Base-by-base conservation (phyloP, 2,888 invertebrate species). In the Dryadula phaetusa region DNA sequence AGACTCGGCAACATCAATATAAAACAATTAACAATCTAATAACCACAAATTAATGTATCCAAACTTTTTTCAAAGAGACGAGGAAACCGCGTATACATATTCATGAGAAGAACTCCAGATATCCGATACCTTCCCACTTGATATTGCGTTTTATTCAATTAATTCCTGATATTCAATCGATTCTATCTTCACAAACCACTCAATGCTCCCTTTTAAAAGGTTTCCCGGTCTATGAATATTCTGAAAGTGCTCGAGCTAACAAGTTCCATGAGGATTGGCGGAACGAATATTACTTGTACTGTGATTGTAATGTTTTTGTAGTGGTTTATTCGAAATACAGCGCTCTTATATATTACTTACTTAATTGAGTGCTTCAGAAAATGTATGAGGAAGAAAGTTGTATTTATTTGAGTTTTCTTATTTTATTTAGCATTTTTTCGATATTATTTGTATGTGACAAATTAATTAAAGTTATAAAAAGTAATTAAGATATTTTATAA, bases 121-220 rank as follows among this genome's bases (percentile, higher is more conserved):
- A 69, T 66, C 70, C 62, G 73, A 72, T 71, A 71, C 67, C 72
- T 77, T 75, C 77, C 79, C 80, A 79, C 79, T 80, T 80, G 81
- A 81, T 80, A 79, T 79, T 80, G 83, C 80, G 81, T 86, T 90
- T 88, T 86, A 89, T 91, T 89, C 88, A 90, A 91, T 92, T 91
- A 91, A 87, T 86, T 82, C 79, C 75, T 79, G 82, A 87, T 88
- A 90, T 84, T 81, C 79, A 76, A 74, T 79, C 77, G 75, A 76
- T 74, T 71, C 72, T 64, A 70, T 76, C 73, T 75, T 74, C 72
- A 66, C 71, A 64, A 72, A 74, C 73, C 72, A 76, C 73, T 75
- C 74, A 70, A 64, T 69, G 66, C 71, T 74, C 70, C 71, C 69
- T 72, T 75, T 75, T 72, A 75, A 76, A 74, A 72, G 73, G 69